Evolutionary conservation across 2,888 invertebrate species (phyloP), one percentile per base, ranked within the genome.

Genomic region (Rosalia funebris): DNA sequence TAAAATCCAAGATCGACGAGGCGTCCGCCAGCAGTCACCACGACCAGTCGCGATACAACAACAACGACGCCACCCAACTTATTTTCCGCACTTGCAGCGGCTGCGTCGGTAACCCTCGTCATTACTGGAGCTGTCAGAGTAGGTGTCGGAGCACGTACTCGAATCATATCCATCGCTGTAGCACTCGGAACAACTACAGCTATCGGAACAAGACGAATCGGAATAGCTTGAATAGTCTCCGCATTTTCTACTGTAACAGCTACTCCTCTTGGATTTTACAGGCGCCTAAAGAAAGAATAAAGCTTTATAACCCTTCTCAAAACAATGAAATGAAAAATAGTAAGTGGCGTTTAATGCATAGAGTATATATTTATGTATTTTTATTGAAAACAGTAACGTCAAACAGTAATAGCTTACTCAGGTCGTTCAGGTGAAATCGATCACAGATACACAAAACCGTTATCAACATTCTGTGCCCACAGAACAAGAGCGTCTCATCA

Each of bases 131-230:
- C 50, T 50, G 50, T 50, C 50, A 16, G 10, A n/a, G 34, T 39
- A 19, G 1, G 15, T 50, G 31, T 50, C 37, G 15, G 50, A 50
- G 41, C 19, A 34, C 9, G 48, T 37, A 20, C 12, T 7, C 7
- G 48, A 48, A 20, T 50, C 50, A 14, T 50, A 50, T 20, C 50
- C 31, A 15, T 50, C 50, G 10, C 37, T 15, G n/a, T 3, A 20
- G 11, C 50, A 50, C 10, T 41, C 39, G 2, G 50, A 39, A 31
- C 39, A 39, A n/a, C 31, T 50, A 20, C 39, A 39, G 25, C 20
- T 20, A 10, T 16, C 9, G 4, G 32, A 32, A n/a, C n/a, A 32
- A 2, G 47, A 50, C 5, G 50, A 50, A 14, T 50, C 50, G 1
- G 50, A 20, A n/a, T 2, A 41, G 11, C 25, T 39, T n/a, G 50